Conservation (phyloP, 2,113 vertebrate genomes). For the Ornithorhynchus anatinus region DNA sequence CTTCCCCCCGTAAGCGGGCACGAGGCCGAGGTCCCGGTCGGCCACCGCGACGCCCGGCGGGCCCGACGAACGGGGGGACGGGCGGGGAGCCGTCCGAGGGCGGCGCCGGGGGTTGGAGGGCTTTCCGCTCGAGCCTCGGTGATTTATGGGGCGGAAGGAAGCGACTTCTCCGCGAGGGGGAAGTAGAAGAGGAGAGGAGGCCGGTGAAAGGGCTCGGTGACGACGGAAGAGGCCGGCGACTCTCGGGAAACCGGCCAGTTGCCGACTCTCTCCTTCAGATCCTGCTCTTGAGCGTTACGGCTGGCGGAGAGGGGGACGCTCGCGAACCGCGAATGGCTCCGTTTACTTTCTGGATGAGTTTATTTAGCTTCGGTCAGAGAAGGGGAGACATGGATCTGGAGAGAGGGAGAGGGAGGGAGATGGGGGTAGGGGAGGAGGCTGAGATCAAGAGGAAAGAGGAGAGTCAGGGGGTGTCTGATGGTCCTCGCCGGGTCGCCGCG, state of each 20-base stretch:
- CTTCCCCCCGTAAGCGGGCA: too few relatives aligned
- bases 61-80: too few relatives aligned
- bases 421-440: not conserved
- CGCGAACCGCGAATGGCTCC: not conserved
- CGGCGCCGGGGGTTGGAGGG: too few relatives aligned
- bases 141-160: constrained; percentile 47
- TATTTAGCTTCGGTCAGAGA: not conserved
- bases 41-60: too few relatives aligned
- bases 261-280: not conserved
- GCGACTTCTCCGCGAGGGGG: constrained; percentile 14
- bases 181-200: constrained; percentile 20
- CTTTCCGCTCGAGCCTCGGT: too few relatives aligned
- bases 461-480: too few relatives aligned
- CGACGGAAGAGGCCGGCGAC: not conserved
- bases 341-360: not conserved
- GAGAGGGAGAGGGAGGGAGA: not conserved
- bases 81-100: too few relatives aligned
- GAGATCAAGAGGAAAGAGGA: too few relatives aligned
- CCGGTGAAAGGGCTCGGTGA: not conserved
- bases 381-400: not conserved
- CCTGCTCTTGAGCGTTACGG: constrained; percentile 8
- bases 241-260: not conserved
- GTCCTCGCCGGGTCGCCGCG: too few relatives aligned
- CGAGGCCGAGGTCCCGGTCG: too few relatives aligned
- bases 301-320: not conserved